Evolutionary conservation across 2,797 vertebrate genomes (phyloP), one percentile per base, ranked within the genome.

Genomic region (Mastacembelus armatus): DNA sequence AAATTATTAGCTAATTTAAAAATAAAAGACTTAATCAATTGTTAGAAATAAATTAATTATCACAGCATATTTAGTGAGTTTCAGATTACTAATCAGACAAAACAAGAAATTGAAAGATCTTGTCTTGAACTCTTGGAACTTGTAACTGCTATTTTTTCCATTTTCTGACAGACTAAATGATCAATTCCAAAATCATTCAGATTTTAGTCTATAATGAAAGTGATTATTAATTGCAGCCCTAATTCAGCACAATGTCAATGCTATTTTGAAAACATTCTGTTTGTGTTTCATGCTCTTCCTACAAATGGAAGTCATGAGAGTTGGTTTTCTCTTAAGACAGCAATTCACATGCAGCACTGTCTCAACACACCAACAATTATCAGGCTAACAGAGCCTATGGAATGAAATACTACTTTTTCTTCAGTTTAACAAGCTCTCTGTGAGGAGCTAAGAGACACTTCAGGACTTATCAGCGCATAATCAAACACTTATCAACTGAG

Each of bases 281-380:
- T 36, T 58, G 22, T 30, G 26, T 30, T 29, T 30, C 7, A 2
- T 8, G 29, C 29, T 42, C 78, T 72, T n/a, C 27, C 58, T 29
- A 21, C 19, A 43, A 60, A 64, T 19, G 32, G 60, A 21, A 52
- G 69, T 63, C 21, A 27, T 50, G 64, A 70, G 85, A 68, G 80
- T 88, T 84, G 67, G 67, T 66, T 80, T 85, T 64, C 61, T 48
- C 68, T 77, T 49, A 63, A 80, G 60, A 78, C 61, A 32, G 70
- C 55, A 67, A 81, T 85, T 81, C 74, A 62, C 51, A 68, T 19
- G 26, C 66, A 78, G 60, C 59, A 56, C 50, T 10, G 29, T 73
- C 71, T 82, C 69, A 80, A 84, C 81, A 84, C 57, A 75, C 59
- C 27, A 36, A 55, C 62, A 86, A 62, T 80, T 77, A 83, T 27